Evolutionary conservation across 2,888 invertebrate genomes (phyloP).

Genomic region (Aradus depressus): DNA sequence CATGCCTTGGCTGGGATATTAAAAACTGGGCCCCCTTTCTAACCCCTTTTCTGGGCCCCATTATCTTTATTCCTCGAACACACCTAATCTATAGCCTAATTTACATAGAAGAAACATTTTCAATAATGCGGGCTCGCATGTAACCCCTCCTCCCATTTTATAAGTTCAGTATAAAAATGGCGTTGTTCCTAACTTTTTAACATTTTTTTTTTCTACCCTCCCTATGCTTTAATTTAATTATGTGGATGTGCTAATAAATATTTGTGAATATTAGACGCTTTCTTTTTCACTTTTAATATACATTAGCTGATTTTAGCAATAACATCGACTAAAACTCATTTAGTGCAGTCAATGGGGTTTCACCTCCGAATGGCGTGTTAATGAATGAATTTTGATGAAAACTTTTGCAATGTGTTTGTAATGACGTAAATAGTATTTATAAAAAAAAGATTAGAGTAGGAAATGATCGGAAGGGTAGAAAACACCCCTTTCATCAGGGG

Average conservation of each 20-base stretch:
- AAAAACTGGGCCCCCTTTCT: conserved; percentile 24
- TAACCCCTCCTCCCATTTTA: no score
- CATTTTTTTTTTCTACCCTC: neutral
- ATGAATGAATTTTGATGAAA: no score
- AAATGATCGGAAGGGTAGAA: no score
- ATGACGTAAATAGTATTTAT: no score
- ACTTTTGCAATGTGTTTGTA: no score
- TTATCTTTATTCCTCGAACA: conserved; percentile 28
- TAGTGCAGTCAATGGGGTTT: neutral
- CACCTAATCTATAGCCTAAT: conserved; percentile 27
- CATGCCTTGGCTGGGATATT: conserved; percentile 27
- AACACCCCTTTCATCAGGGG: neutral
- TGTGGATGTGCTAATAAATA: neutral
- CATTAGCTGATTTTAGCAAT: no score
- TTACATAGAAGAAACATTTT: conserved; percentile 27
- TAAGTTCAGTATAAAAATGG: no score
- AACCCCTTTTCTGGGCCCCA: conserved; percentile 13
- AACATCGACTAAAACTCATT: no score
- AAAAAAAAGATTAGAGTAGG: no score
- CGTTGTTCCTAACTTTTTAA: no score
- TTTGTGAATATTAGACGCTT: no score
- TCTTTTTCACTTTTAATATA: no score
- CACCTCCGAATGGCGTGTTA: neutral
- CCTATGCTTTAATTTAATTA: neutral
- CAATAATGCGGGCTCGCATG: conserved; percentile 24